Base-by-base conservation (phyloP, 2,888 invertebrate genomes). In the Psococerastis gibbosa region DNA sequence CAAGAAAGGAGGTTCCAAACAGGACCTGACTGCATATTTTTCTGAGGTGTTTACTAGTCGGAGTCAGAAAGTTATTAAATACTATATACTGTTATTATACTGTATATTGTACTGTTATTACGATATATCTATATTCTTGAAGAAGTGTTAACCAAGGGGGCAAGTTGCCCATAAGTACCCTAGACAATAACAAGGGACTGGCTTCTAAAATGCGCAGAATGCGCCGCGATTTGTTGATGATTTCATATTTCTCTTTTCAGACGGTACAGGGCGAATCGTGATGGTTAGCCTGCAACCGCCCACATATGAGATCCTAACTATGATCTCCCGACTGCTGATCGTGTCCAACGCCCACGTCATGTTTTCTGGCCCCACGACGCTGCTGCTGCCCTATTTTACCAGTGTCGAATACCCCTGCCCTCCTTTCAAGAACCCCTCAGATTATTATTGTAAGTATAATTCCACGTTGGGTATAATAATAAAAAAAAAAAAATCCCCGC, bases 401-500 rank as follows among this genome's bases (percentile, higher is more conserved):
- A 75, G 78, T 42, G 74, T 78, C 3, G 91, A 92, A 56, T 94
- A 89, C 65, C 91, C 92, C 2, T 94, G 92, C 61, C 94, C 94
- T 11, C 83, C 89, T 1, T 92, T 84, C 61, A 94, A 94, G 63
- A 94, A 94, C 59, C 92, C 92, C 42, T 89, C 91, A 1, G 94
- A 94, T 66, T 94, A 94, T 60, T 94, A 94, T 60, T 69, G 85
- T 87, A 65, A 75, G 80, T 71, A 46, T 27, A 44, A 9, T 27
- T 47, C 33, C 47, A 47, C 16, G 34, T 41, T 27, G 31, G 22
- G 31, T 35, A 13, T 18, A n/a, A n/a, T n/a, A n/a, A n/a, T n/a
- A n/a, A n/a, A n/a, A n/a, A n/a, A n/a, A n/a, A n/a, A n/a, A n/a
- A n/a, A n/a, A n/a, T n/a, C n/a, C n/a, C n/a, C n/a, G n/a, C n/a